phyloP scores from a whole-genome alignment of 2,888 invertebrate genomes.

The Drosophila kanekoi region DNA sequence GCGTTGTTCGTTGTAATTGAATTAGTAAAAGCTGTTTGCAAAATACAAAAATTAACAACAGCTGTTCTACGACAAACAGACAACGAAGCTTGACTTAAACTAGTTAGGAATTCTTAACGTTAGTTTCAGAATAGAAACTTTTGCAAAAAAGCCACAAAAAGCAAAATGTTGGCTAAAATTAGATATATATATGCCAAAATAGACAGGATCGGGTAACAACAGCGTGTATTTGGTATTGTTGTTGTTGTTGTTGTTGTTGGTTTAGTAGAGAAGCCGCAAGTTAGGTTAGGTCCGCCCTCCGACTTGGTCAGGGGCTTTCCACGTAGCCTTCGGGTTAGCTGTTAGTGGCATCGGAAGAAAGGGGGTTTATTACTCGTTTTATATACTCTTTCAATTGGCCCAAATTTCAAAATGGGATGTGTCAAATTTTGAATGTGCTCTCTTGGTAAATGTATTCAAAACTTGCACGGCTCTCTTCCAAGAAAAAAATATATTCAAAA shows the following conservation, averaged over 20 bases:
- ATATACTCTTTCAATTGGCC: slow-evolving; percentile 38
- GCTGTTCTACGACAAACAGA: slow-evolving; percentile 35
- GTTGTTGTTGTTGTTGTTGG: slow-evolving; percentile 12
- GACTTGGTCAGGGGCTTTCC: not conserved
- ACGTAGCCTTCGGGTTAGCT: slow-evolving; percentile 22
- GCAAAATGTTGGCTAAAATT: slow-evolving; percentile 58
- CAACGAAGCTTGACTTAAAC: slow-evolving; percentile 47
- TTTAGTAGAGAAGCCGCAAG: slow-evolving; percentile 55
- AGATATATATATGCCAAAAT: not conserved
- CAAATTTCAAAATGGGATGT: slow-evolving; percentile 37
- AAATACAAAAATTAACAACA: slow-evolving; percentile 56
- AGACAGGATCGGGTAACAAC: slow-evolving; percentile 11
- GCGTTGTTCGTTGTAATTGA: slow-evolving; percentile 35
- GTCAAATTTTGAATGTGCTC: slow-evolving; percentile 59
- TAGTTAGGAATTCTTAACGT: slow-evolving; percentile 29
- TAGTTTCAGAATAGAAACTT: slow-evolving; percentile 15
- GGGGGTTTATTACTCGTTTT: slow-evolving; percentile 34
- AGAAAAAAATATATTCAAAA: slow-evolving; percentile 31
- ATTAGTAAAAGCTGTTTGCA: slow-evolving; percentile 58
- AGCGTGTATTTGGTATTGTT: slow-evolving; percentile 25
- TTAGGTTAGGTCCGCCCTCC: slow-evolving; percentile 31
- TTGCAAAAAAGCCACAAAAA: slow-evolving; percentile 68
- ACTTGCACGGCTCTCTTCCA: slow-evolving; percentile 58
- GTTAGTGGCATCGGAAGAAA: slow-evolving; percentile 28
- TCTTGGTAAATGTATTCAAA: slow-evolving; percentile 55